phyloP scores from a whole-genome alignment of 2,113 vertebrate species.

The Albula glossodonta region DNA sequence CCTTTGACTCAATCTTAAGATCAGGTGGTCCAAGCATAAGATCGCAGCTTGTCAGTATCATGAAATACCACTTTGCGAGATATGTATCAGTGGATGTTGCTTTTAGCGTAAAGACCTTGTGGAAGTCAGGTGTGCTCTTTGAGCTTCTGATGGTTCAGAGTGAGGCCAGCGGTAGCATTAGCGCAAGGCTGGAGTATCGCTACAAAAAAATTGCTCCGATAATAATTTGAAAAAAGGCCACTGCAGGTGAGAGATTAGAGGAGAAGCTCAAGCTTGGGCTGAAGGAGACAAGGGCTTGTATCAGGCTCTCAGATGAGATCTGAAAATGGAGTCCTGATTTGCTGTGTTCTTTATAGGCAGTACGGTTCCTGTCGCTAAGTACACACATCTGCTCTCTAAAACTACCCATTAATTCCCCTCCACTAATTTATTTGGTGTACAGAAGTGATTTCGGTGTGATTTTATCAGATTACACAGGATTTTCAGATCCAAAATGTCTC shows the following conservation, averaged over 20 bases:
- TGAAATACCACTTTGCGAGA: too few species aligned
- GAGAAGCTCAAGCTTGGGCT: too few species aligned
- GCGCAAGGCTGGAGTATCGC: background rate
- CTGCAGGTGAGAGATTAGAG: too few species aligned
- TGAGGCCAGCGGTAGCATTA: background rate
- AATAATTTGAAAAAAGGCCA: background rate
- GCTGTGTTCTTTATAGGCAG: background rate
- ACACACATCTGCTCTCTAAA: too few species aligned
- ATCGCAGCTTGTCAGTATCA: background rate
- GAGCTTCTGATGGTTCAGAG: background rate
- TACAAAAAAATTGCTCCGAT: background rate
- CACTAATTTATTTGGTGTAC: too few species aligned
- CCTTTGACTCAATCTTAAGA: background rate
- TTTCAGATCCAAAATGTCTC: too few species aligned
- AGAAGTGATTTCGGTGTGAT: too few species aligned
- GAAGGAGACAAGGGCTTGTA: too few species aligned
- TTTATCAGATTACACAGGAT: too few species aligned
- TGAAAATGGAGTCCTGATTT: background rate
- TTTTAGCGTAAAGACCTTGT: background rate
- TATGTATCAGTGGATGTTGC: too few species aligned
- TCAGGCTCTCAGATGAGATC: background rate
- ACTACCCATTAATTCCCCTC: background rate
- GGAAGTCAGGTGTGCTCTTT: background rate
- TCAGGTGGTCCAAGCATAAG: background rate
- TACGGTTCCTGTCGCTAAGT: background rate